These are phyloP conservation scores for Drosophila sucinea DNA, from an alignment of 1,140 invertebrate genomes.

Conservation along the genomic window DNA sequence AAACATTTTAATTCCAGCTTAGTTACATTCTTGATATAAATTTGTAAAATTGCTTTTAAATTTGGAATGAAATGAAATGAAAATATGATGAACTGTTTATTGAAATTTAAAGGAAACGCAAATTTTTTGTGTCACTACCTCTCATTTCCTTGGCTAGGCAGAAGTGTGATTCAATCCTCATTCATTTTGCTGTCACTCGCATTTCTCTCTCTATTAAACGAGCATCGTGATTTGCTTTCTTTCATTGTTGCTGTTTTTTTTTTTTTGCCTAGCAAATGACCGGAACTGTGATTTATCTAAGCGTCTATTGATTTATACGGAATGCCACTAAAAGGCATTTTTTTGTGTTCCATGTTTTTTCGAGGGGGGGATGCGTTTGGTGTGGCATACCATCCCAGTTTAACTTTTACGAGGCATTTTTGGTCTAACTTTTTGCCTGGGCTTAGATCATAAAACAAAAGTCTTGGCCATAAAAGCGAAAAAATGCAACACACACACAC, in stretches of 20 bases:
- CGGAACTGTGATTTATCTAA: conserved; percentile 67
- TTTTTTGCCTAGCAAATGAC: conserved; percentile 49
- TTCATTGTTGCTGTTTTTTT: background rate
- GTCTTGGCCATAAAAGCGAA: conserved; percentile 57
- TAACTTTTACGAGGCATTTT: conserved; percentile 53
- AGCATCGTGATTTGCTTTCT: conserved; percentile 20
- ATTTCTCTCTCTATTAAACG: conserved; percentile 34
- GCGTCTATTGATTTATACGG: conserved; percentile 70
- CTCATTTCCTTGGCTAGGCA: background rate
- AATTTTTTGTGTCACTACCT: background rate
- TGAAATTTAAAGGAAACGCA: background rate
- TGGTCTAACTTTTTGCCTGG: conserved; percentile 21
- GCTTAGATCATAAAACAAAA: conserved; percentile 57
- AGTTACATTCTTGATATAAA: too few relatives aligned
- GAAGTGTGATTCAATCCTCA: conserved; percentile 10
- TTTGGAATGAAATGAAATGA: too few relatives aligned
- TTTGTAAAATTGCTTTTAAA: too few relatives aligned
- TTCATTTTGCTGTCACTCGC: conserved; percentile 21
- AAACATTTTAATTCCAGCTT: too few relatives aligned
- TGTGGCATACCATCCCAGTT: conserved; percentile 25
- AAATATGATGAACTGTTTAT: background rate
- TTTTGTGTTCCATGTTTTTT: background rate
- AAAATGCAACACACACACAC: conserved; percentile 48
- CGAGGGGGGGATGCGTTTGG: too few relatives aligned
- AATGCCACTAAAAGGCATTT: conserved; percentile 33